Evolutionary conservation across 2,113 vertebrate species (phyloP), one percentile per base, ranked within the genome.

Genomic region (Leucoraja erinaceus): DNA sequence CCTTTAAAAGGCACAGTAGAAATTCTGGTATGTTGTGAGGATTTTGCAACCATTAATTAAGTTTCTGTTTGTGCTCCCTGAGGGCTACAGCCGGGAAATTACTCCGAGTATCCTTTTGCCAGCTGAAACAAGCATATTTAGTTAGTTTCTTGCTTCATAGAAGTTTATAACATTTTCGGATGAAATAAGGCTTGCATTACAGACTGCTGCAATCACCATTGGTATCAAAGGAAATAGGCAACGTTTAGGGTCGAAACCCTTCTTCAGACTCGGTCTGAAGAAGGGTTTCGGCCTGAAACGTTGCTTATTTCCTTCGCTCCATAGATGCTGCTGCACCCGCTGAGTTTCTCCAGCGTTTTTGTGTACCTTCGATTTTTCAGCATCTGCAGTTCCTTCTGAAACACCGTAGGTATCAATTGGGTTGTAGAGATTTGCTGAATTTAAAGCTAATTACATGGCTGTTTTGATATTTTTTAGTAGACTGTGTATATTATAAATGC

Each of bases 121-220:
- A 90, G 86, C 61, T 72, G 31, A 70, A 91, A 72, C 8, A 33
- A 47, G 18, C 33, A 31, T 91, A 31, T 70, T 91, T 72, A 72
- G 66, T 90, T 68, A 72, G 18, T 88, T 8, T 88, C 2, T 47
- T 90, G n/a, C 66, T 90, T 63, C 22, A 25, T 25, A 72, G 10
- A 91, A 31, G 47, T 72, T 47, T 18, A 72, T 20, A 47, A 91
- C 66, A 72, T 91, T 31, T 91, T 91, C 11, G 33, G 10, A 72
- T 47, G 66, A 38, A 72, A 91, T 47, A 25, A 22, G 68, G 12
- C 9, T 25, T 18, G 22, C 38, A 31, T 72, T 91, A 68, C 88
- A 91, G 88, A 91, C 20, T 90, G 61, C 38, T 90, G n/a, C 86
- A 90, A 90, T 90, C 38, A 59, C 54, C 3, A 47, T 59, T 31